Percentiles rank a stretch among this genome's conserved stretches.
These are phyloP conservation scores for Bacillus rossius DNA, from an alignment of 1,140 invertebrate genomes.

Conservation along the genomic window DNA sequence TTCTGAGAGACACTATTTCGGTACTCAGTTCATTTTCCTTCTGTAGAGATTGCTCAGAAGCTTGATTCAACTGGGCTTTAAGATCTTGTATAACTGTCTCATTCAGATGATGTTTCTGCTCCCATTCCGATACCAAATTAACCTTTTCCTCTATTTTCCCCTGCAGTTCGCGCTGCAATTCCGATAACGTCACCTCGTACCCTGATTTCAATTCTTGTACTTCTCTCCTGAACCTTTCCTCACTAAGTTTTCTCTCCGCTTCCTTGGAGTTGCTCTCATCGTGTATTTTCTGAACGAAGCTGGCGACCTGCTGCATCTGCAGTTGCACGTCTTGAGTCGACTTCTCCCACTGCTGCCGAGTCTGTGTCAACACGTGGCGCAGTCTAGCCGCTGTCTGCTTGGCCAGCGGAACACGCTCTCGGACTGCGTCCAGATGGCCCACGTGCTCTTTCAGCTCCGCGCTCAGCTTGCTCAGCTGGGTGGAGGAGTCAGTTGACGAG, in stretches of 20 bases:
- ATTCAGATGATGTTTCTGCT: too few species aligned
- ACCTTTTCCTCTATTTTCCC: neutral
- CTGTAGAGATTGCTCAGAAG: too few species aligned
- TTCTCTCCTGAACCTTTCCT: neutral
- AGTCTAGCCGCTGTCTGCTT: constrained; percentile 45
- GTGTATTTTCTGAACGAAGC: neutral
- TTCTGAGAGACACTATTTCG: constrained; percentile 3
- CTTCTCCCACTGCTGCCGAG: constrained; percentile 4
- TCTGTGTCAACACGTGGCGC: constrained; percentile 26
- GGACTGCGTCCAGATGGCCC: constrained; percentile 41
- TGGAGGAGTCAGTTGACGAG: constrained; percentile 41
- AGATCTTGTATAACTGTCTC: too few species aligned
- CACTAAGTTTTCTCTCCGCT: neutral
- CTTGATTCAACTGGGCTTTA: too few species aligned
- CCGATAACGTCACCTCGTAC: neutral
- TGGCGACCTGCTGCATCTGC: constrained; percentile 20
- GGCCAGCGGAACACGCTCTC: constrained; percentile 32
- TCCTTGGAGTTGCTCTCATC: neutral
- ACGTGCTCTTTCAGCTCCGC: constrained; percentile 44
- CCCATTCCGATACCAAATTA: too few species aligned
- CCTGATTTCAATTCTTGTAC: neutral
- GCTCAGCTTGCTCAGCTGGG: constrained; percentile 46
- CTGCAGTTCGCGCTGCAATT: constrained; percentile 15
- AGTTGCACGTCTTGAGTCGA: constrained; percentile 32
- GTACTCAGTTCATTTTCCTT: constrained; percentile 5